phyloP scores from a whole-genome alignment of 2,888 invertebrate species.

The Lochmaea capreae region DNA sequence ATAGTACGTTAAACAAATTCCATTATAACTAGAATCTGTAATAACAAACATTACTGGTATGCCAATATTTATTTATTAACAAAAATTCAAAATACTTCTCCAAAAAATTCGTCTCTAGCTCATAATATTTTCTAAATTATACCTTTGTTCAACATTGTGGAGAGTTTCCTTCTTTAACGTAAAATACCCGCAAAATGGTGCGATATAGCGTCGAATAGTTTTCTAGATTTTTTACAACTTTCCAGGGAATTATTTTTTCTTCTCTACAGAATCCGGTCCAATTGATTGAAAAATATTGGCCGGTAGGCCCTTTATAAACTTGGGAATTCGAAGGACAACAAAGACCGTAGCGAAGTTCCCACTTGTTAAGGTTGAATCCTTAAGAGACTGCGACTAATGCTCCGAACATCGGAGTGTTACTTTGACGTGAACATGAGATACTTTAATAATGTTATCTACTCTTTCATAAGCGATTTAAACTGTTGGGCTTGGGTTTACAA shows the following conservation, averaged over 20 bases:
- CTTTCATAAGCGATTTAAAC: too few species aligned
- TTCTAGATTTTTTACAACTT: conserved; percentile 28
- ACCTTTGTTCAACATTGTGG: background rate
- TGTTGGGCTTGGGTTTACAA: too few species aligned
- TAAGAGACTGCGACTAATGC: conserved; percentile 14
- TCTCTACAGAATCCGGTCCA: conserved; percentile 24
- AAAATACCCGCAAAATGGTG: conserved; percentile 15
- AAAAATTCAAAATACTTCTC: too few species aligned
- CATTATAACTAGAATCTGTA: too few species aligned
- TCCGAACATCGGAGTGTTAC: conserved; percentile 17
- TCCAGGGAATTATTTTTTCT: conserved; percentile 36
- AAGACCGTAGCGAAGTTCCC: conserved; percentile 29
- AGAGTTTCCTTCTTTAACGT: background rate
- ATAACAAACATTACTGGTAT: too few species aligned
- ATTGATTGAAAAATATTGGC: conserved; percentile 39
- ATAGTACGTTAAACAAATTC: too few species aligned
- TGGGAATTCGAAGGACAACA: conserved; percentile 33
- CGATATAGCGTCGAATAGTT: conserved; percentile 26
- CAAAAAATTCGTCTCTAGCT: background rate
- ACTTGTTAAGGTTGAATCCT: conserved; percentile 29
- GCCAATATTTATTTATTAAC: too few species aligned
- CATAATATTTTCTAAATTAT: background rate
- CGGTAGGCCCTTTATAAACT: conserved; percentile 26
- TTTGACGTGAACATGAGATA: background rate
- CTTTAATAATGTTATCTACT: background rate